phyloP scores from a whole-genome alignment of 2,888 invertebrate genomes.

The Mamestra brassicae region DNA sequence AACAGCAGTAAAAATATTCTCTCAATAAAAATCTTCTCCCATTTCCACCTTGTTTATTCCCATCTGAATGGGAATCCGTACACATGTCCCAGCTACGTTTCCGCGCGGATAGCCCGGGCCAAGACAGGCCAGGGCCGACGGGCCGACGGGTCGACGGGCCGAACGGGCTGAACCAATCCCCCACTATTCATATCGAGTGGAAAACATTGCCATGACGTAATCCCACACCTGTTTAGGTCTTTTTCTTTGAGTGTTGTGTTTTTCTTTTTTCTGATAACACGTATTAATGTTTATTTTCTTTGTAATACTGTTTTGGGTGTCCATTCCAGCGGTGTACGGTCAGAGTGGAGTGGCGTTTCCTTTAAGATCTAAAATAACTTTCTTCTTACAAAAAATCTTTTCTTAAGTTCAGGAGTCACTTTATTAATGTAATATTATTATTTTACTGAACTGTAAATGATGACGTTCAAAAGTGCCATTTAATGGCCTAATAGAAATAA shows the following conservation, averaged over 20 bases:
- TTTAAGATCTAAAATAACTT: too few species aligned
- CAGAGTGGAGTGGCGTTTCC: background rate
- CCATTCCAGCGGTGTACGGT: background rate
- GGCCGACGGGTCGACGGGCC: slow-evolving; percentile 30
- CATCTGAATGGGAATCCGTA: slow-evolving; percentile 64
- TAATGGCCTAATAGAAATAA: too few species aligned
- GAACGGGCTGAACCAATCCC: slow-evolving; percentile 58
- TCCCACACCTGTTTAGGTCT: slow-evolving; percentile 54
- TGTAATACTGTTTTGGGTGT: background rate
- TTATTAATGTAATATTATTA: too few species aligned
- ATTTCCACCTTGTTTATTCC: slow-evolving; percentile 62
- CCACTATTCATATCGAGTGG: slow-evolving; percentile 65
- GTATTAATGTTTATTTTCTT: background rate
- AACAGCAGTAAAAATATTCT: slow-evolving; percentile 25
- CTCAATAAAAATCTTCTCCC: slow-evolving; percentile 50
- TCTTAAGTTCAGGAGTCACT: too few species aligned
- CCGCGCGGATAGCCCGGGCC: slow-evolving; percentile 59
- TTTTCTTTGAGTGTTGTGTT: slow-evolving; percentile 24
- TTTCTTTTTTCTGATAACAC: slow-evolving; percentile 24
- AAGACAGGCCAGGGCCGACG: slow-evolving; percentile 52
- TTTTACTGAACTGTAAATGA: too few species aligned
- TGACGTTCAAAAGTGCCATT: too few species aligned
- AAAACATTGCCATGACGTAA: slow-evolving; percentile 64
- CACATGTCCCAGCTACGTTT: slow-evolving; percentile 66
- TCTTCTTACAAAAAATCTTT: too few species aligned